Conservation (phyloP, 1,140 invertebrate genomes). For the Bathynomus jamesi region DNA sequence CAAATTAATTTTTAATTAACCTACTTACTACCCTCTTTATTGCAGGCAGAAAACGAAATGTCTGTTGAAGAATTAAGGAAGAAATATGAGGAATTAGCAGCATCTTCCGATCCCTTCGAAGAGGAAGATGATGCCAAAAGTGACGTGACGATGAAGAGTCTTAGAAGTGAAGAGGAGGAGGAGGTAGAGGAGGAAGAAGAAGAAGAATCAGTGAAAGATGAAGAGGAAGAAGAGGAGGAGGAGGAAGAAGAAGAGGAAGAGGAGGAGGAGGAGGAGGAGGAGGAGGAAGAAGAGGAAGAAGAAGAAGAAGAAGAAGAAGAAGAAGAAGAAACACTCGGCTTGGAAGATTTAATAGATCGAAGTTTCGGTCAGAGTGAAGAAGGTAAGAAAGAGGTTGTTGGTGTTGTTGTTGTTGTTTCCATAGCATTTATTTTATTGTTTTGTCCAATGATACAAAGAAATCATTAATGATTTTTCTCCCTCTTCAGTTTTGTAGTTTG, state of each 20-base stretch:
- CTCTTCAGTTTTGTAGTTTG: too few relatives aligned
- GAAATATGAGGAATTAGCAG: constrained; percentile 53
- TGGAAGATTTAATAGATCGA: constrained; percentile 49
- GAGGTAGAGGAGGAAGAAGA: constrained; percentile 17
- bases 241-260: constrained; percentile 46
- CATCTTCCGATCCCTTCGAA: constrained; percentile 40
- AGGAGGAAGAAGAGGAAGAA: constrained; percentile 46
- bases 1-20: too few relatives aligned
- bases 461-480: too few relatives aligned
- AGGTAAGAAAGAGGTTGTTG: constrained; percentile 38
- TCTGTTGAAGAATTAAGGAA: constrained; percentile 66
- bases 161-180: constrained; percentile 12
- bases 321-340: constrained; percentile 51
- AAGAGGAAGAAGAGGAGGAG: constrained; percentile 27
- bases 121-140: constrained; percentile 40
- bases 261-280: constrained; percentile 36
- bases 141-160: constrained; percentile 42
- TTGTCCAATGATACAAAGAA: too few relatives aligned
- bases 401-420: constrained; percentile 47
- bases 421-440: too few relatives aligned
- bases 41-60: constrained; percentile 63
- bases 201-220: constrained; percentile 1
- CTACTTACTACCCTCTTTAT: too few relatives aligned
- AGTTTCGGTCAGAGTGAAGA: constrained; percentile 22
- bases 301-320: constrained; percentile 47